A percentile compares a stretch with the other conserved stretches of the same genome.
Conservation (phyloP, 2,113 vertebrate species). For the Neofelis nebulosa region DNA sequence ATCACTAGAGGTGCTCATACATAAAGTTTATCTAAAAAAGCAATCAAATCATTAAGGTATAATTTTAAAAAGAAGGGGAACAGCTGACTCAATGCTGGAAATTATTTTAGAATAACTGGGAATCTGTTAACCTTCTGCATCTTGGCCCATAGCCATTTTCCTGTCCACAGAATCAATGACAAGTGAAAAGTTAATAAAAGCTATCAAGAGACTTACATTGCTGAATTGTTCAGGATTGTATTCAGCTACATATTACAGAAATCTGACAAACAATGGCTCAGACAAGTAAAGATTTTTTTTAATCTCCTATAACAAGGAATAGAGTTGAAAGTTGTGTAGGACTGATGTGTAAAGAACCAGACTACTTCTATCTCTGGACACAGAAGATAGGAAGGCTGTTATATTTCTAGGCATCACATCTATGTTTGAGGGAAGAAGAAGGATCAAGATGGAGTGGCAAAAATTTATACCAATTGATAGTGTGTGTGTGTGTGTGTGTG, state of each 20-base stretch:
- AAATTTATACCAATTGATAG: neutral
- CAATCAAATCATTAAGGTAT: neutral
- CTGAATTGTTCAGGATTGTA: slow-evolving; percentile 36
- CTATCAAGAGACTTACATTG: neutral
- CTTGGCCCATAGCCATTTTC: slow-evolving; percentile 56
- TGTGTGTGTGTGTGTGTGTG: neutral
- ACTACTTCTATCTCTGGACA: neutral
- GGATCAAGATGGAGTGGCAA: neutral
- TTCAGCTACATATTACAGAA: slow-evolving; percentile 29
- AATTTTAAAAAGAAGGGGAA: neutral
- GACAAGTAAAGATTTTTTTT: neutral
- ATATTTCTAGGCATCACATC: neutral
- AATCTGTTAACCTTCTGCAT: slow-evolving; percentile 20
- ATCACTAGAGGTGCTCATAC: neutral
- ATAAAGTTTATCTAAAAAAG: neutral
- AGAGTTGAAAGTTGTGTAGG: neutral
- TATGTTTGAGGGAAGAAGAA: neutral
- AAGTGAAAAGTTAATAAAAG: slow-evolving; percentile 52
- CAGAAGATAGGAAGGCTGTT: neutral
- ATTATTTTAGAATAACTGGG: slow-evolving; percentile 45
- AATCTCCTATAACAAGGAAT: neutral
- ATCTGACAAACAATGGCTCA: slow-evolving; percentile 40
- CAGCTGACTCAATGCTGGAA: slow-evolving; percentile 8
- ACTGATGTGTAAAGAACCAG: neutral
- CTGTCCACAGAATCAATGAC: slow-evolving; percentile 34